Conservation (phyloP, 2,113 vertebrate species). For the Caracal caracal region DNA sequence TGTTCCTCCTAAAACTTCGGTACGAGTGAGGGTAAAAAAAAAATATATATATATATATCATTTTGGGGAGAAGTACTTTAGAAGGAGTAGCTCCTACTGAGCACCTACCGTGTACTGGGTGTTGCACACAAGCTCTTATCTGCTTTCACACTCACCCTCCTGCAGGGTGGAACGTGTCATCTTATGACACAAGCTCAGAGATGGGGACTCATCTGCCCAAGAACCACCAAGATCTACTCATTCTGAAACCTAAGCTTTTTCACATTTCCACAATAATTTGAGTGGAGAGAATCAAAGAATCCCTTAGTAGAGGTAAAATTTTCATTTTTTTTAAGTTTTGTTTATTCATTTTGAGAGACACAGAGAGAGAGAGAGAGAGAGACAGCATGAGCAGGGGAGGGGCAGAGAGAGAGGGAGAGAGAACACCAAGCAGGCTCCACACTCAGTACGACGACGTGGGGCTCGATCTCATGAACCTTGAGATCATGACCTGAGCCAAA, state of each 20-base stretch:
- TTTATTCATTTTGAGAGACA: too few species aligned
- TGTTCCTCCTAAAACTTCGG: background rate
- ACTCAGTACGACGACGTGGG: too few species aligned
- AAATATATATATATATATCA: background rate
- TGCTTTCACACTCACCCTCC: background rate
- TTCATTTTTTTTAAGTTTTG: background rate
- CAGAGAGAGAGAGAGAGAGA: too few species aligned
- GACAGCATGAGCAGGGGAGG: too few species aligned
- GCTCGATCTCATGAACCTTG: too few species aligned
- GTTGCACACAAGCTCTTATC: too few species aligned
- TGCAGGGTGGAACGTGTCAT: background rate
- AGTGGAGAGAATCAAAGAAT: background rate
- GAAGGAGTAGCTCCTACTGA: background rate
- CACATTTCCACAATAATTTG: background rate
- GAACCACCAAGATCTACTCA: too few species aligned
- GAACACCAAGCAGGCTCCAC: too few species aligned
- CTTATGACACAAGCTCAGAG: background rate
- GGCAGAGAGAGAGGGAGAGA: too few species aligned
- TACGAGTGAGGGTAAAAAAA: background rate
- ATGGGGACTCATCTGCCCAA: background rate
- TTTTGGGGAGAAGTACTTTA: background rate
- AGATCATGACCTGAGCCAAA: too few species aligned
- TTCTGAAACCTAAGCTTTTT: background rate
- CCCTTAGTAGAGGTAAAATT: background rate
- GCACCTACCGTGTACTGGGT: background rate